These are phyloP conservation scores for Zaprionus bogoriensis DNA, from an alignment of 2,888 invertebrate genomes.

Conservation along the genomic window DNA sequence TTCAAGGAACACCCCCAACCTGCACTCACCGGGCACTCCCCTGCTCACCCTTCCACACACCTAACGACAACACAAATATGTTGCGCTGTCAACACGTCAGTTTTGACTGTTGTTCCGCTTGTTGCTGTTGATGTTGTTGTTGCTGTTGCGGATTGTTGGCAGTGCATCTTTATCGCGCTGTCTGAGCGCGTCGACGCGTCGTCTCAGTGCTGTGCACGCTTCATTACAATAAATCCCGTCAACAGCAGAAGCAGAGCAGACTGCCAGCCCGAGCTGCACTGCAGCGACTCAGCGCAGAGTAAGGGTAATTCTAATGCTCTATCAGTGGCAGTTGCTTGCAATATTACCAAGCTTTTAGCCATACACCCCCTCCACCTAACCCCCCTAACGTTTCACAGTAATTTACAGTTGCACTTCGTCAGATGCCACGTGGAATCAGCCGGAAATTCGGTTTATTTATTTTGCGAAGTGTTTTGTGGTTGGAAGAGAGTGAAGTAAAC, in stretches of 20 bases:
- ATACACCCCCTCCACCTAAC: too few relatives aligned
- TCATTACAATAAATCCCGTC: slow-evolving; percentile 81
- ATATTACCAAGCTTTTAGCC: too few relatives aligned
- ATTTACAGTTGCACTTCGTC: slow-evolving; percentile 56
- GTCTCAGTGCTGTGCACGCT: slow-evolving; percentile 78
- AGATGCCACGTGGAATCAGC: slow-evolving; percentile 38
- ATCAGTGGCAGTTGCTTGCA: slow-evolving; percentile 52
- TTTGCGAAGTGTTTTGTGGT: slow-evolving; percentile 15
- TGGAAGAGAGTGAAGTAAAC: too few relatives aligned
- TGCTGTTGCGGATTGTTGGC: slow-evolving; percentile 45
- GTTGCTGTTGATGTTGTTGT: slow-evolving; percentile 18
- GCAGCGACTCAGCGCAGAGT: slow-evolving; percentile 23
- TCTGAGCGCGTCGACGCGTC: slow-evolving; percentile 52
- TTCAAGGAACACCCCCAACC: slow-evolving; percentile 1
- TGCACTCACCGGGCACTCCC: neutral
- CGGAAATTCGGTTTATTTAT: slow-evolving; percentile 16
- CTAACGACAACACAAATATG: slow-evolving; percentile 50
- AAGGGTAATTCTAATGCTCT: slow-evolving; percentile 77
- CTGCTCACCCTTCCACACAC: slow-evolving; percentile 1
- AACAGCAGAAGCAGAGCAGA: slow-evolving; percentile 27
- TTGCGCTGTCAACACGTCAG: slow-evolving; percentile 70
- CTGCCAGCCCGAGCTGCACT: neutral
- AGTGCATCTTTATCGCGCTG: slow-evolving; percentile 72
- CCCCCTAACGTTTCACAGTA: slow-evolving; percentile 11
- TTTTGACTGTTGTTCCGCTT: slow-evolving; percentile 20